phyloP scores from a whole-genome alignment of 1,140 invertebrate species.

The Drosophila mayri region DNA sequence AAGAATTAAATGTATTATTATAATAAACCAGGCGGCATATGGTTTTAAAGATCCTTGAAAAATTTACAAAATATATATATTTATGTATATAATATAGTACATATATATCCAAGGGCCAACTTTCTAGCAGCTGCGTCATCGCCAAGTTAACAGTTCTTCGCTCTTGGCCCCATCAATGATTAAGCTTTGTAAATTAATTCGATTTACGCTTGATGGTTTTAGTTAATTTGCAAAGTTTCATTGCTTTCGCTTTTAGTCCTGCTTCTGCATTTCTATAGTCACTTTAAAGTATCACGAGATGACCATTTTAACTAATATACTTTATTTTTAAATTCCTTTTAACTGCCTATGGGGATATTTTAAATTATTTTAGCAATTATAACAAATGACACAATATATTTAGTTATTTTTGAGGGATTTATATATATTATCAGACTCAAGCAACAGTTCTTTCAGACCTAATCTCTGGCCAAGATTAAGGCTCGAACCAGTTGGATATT shows the following conservation, averaged over 20 bases:
- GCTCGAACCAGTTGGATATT: neutral
- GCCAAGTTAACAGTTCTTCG: slow-evolving; percentile 27
- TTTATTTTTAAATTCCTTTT: too few species aligned
- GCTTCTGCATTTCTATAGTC: neutral
- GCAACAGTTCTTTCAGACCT: neutral
- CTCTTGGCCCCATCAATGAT: slow-evolving; percentile 17
- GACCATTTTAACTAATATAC: neutral
- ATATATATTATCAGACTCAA: neutral
- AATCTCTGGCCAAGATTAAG: neutral
- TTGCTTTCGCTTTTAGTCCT: neutral
- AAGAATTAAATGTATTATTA: too few species aligned
- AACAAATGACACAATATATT: too few species aligned
- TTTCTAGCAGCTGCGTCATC: slow-evolving; percentile 51
- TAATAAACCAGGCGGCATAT: too few species aligned
- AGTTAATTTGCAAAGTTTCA: slow-evolving; percentile 55
- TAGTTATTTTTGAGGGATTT: too few species aligned
- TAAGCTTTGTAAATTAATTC: slow-evolving; percentile 61
- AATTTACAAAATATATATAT: neutral
- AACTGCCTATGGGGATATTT: too few species aligned
- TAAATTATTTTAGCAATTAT: too few species aligned
- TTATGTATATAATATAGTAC: neutral
- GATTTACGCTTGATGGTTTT: slow-evolving; percentile 63
- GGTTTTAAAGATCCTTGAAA: neutral
- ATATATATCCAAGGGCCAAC: slow-evolving; percentile 2
- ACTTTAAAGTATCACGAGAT: neutral